phyloP scores from a whole-genome alignment of 1,140 invertebrate species.

The Fopius arisanus region DNA sequence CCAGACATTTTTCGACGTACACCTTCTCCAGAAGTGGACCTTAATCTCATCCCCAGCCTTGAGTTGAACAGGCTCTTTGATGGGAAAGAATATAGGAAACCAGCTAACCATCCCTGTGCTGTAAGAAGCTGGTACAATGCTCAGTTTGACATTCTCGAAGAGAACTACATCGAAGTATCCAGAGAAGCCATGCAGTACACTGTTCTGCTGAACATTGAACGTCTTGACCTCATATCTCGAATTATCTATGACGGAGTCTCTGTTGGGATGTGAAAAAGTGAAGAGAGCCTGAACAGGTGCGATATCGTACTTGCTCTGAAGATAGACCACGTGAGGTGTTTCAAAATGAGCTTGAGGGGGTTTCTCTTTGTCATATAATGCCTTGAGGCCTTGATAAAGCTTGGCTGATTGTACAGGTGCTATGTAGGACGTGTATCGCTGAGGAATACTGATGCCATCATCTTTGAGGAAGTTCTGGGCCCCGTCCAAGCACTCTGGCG shows the following conservation, averaged over 20 bases:
- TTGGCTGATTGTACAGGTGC: conserved; percentile 85
- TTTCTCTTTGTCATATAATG: conserved; percentile 70
- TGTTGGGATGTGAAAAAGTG: conserved; percentile 89
- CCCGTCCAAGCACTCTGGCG: conserved; percentile 97
- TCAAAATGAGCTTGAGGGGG: conserved; percentile 74
- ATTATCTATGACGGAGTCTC: conserved; percentile 73
- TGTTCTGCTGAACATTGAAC: conserved; percentile 78
- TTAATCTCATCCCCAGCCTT: conserved; percentile 74
- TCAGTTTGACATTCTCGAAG: conserved; percentile 85
- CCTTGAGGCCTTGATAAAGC: conserved; percentile 76
- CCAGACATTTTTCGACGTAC: conserved; percentile 85
- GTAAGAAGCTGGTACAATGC: conserved; percentile 88
- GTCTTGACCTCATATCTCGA: conserved; percentile 74
- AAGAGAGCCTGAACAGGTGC: conserved; percentile 82
- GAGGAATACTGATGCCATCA: conserved; percentile 92
- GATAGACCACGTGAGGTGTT: conserved; percentile 90
- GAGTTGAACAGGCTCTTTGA: conserved; percentile 69
- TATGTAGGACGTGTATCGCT: conserved; percentile 89
- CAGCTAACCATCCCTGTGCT: conserved; percentile 94
- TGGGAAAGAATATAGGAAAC: conserved; percentile 96
- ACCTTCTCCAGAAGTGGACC: conserved; percentile 88
- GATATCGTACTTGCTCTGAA: conserved; percentile 90
- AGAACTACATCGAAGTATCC: conserved; percentile 94
- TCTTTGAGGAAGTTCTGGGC: conserved; percentile 88
- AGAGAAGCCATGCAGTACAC: conserved; percentile 90